Evolutionary conservation across 2,113 vertebrate genomes (phyloP).

Genomic region (Monarcha castaneiventris): DNA sequence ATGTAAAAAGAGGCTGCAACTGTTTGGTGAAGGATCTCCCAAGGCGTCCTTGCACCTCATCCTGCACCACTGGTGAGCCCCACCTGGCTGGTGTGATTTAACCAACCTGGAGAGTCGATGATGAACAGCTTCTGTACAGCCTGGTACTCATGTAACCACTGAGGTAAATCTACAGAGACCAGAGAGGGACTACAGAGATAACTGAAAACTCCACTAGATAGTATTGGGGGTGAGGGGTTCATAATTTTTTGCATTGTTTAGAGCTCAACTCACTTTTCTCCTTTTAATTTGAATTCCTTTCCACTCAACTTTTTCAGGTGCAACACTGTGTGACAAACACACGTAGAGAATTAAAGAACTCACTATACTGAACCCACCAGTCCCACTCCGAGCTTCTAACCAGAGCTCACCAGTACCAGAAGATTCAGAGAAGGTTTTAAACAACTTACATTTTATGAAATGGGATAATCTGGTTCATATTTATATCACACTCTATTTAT

Average conservation of each 20-base stretch:
- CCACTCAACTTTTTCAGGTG: background rate
- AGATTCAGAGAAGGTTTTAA: background rate
- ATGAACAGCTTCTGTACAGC: background rate
- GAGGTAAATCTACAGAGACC: too few species aligned
- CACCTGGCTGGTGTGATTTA: background rate
- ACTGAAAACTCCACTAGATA: background rate
- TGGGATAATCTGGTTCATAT: background rate
- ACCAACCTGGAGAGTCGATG: accelerated
- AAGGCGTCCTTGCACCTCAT: background rate
- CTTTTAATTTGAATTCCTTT: background rate
- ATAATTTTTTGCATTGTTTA: background rate
- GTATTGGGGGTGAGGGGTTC: accelerated
- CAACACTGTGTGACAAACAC: background rate
- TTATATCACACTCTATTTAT: background rate
- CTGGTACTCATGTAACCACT: background rate
- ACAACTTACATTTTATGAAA: background rate
- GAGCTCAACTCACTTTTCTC: background rate
- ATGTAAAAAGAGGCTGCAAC: background rate
- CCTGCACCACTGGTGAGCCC: accelerated
- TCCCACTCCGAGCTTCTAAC: background rate
- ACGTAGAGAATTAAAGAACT: background rate
- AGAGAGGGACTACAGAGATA: background rate
- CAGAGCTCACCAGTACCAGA: background rate
- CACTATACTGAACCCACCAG: too few species aligned
- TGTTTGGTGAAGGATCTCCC: background rate